phyloP scores from a whole-genome alignment of 92 coral and sea anemone species.

The Metridium senile region DNA sequence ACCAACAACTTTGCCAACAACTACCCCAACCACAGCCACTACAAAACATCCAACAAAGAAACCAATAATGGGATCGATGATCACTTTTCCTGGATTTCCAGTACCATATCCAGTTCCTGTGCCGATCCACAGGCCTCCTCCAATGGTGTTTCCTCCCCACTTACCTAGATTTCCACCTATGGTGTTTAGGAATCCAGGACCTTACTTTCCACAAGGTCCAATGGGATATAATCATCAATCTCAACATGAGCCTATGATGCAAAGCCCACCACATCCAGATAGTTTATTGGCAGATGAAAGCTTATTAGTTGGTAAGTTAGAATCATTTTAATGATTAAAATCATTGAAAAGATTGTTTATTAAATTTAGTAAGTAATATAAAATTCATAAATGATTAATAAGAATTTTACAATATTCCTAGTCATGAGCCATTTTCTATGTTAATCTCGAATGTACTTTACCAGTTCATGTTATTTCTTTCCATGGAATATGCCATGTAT shows the following conservation, averaged over 20 bases:
- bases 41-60: neutral
- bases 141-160: neutral
- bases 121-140: neutral
- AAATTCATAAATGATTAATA: too few relatives aligned
- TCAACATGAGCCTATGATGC: neutral
- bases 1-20: slow-evolving; percentile 6
- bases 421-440: too few relatives aligned
- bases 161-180: neutral
- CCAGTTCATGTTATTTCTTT: too few relatives aligned
- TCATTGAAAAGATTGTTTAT: too few relatives aligned
- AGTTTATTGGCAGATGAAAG: too few relatives aligned
- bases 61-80: neutral
- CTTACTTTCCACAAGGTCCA: neutral
- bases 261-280: neutral
- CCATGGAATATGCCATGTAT: too few relatives aligned
- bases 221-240: neutral
- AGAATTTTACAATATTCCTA: too few relatives aligned
- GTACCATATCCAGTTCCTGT: neutral
- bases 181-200: neutral
- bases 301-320: too few relatives aligned
- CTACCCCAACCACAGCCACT: neutral
- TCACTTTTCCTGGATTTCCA: neutral
- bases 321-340: too few relatives aligned
- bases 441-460: too few relatives aligned
- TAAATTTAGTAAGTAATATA: too few relatives aligned